Conservation (phyloP, 2,113 vertebrate species). For the Ochotona princeps region DNA sequence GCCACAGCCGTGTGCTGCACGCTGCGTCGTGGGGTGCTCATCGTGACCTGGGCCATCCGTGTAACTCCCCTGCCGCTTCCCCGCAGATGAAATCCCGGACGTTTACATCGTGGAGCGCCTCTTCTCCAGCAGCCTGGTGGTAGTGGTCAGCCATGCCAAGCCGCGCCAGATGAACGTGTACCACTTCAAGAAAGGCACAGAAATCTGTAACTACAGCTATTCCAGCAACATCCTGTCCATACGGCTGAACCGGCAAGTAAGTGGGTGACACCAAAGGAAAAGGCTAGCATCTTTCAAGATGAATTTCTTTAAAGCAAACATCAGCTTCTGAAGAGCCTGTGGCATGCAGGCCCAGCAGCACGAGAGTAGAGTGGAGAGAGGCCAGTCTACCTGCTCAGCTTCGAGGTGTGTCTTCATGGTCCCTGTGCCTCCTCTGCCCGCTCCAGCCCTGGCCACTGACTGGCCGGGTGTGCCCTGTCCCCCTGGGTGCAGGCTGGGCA, state of each 20-base stretch:
- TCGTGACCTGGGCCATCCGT: accelerated
- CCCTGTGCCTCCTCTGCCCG: background rate
- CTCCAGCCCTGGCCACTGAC: background rate
- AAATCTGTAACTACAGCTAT: conserved; percentile 99
- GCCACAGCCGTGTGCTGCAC: background rate
- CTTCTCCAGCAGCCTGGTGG: conserved; percentile 98
- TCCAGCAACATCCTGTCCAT: conserved; percentile 93
- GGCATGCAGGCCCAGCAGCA: background rate
- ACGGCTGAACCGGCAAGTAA: conserved; percentile 94
- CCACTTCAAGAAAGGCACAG: conserved; percentile 98
- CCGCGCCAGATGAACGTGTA: conserved; percentile 97
- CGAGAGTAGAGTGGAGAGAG: background rate
- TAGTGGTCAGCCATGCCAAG: conserved; percentile 92
- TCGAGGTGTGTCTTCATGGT: background rate
- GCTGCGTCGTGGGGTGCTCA: accelerated
- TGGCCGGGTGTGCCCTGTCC: background rate
- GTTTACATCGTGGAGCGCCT: conserved; percentile 97
- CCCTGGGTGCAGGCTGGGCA: background rate
- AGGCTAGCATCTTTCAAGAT: accelerated
- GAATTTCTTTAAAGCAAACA: background rate
- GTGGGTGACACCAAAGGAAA: background rate
- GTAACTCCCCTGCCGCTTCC: background rate
- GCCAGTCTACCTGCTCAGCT: accelerated
- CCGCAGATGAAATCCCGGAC: conserved; percentile 91
- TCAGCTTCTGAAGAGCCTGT: background rate